These are phyloP conservation scores for Stenichneumon culpator DNA, from an alignment of 2,888 invertebrate species.

Conservation along the genomic window DNA sequence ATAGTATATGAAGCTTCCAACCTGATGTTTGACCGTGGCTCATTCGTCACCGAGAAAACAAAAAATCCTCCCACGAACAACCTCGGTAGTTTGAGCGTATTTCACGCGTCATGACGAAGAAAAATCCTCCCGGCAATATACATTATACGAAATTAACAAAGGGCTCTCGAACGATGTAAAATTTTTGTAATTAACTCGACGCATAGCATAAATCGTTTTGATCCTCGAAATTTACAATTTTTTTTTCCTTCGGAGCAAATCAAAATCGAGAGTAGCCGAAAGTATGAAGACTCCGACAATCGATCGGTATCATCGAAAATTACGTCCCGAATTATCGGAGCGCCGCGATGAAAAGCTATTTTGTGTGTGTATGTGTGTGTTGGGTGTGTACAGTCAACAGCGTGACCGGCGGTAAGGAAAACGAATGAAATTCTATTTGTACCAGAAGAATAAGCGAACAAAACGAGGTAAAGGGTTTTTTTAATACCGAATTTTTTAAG, in stretches of 20 bases:
- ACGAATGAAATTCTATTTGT: constrained; percentile 31
- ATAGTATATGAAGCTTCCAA: constrained; percentile 27
- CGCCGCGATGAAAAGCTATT: constrained; percentile 5
- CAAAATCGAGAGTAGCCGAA: neutral
- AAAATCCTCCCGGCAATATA: constrained; percentile 18
- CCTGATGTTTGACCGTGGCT: constrained; percentile 36
- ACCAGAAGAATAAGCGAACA: constrained; percentile 4
- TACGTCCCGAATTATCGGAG: constrained; percentile 7
- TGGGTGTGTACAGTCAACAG: constrained; percentile 15
- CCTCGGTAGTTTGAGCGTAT: constrained; percentile 18
- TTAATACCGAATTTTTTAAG: neutral
- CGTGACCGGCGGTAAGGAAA: neutral
- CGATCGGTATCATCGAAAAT: constrained; percentile 37
- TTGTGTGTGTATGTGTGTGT: constrained; percentile 4
- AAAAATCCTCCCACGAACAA: constrained; percentile 51
- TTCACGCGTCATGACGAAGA: constrained; percentile 13
- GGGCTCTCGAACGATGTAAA: neutral
- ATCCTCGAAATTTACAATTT: neutral
- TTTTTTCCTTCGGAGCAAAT: neutral
- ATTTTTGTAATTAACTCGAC: neutral
- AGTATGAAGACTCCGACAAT: constrained; percentile 5
- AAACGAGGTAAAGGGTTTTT: neutral
- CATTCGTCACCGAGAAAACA: constrained; percentile 39
- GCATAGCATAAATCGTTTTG: neutral
- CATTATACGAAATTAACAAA: neutral